Base-by-base conservation (phyloP, 1,140 invertebrate species). In the Drosophila pectinifera region DNA sequence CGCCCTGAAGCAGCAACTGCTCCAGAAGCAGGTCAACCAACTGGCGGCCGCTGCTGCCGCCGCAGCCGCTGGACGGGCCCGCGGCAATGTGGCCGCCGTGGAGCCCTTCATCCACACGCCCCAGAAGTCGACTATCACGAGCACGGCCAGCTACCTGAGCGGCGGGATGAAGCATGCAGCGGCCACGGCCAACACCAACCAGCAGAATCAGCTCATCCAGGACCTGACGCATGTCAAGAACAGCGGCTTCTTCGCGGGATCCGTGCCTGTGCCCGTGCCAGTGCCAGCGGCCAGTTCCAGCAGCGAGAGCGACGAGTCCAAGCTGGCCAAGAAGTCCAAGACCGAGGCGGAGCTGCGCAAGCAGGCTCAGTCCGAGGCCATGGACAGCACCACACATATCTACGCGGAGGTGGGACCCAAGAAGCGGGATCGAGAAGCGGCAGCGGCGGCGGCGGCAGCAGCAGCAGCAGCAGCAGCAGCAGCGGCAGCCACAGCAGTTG, bases 71-170 rank as follows among this genome's bases (percentile, higher is more conserved):
- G 82, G 78, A 11, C 80, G 90, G 2, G 90, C 84, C 8, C 80
- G 82, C 0, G 82, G 85, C 51, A 97, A 97, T 91, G 95, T 98
- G 51, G 97, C 97, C 2, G 96, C 97, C 7, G 96, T 98, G 3
- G 97, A 98, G 86, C 97, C 97, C 1, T 97, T 97, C 83, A 97
- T 97, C 78, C 96, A 97, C 81, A 95, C 96, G 77, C 96, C 96
- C 8, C 95, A 95, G 20, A 91, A 92, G 70, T 90, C 91, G 18
- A 92, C 81, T n/a, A 89, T 91, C 36, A 86, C 91, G 8, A 61
- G 78, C 51, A 85, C 86, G 10, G 73, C 82, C 24, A 82, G 65
- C 45, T 91, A 80, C 41, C 36, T 92, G 49, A 85, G 72, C 13
- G 90, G 69, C 0, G 86, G 77, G 7, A 84, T 91, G 55, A 92